A percentile compares a stretch with the other conserved stretches of the same genome.
phyloP scores from a whole-genome alignment of 2,888 invertebrate genomes.

The Tachina lurida region DNA sequence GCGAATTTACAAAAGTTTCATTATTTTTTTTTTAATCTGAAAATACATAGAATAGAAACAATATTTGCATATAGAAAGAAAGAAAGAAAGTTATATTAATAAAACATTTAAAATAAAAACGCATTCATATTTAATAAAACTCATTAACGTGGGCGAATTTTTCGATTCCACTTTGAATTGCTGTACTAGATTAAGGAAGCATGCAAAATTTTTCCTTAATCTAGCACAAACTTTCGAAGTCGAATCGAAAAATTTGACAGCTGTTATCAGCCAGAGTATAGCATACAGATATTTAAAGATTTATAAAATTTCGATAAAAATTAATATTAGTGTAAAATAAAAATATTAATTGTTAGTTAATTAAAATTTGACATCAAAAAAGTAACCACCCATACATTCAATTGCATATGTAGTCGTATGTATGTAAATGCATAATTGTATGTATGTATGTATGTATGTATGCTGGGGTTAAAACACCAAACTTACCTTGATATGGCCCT shows the following conservation, averaged over 20 bases:
- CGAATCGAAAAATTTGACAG: no score
- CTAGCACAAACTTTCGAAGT: no score
- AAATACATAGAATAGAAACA: slow-evolving; percentile 63
- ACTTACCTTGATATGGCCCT: slow-evolving; percentile 91
- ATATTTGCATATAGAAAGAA: slow-evolving; percentile 52
- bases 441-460: no score
- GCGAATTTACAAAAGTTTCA: slow-evolving; percentile 33
- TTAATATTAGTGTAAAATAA: slow-evolving; percentile 9
- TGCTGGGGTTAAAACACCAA: slow-evolving; percentile 26
- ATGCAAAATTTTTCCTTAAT: no score
- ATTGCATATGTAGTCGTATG: no score
- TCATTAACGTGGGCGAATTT: no score
- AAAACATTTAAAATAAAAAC: slow-evolving; percentile 49
- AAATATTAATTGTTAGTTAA: slow-evolving; percentile 10
- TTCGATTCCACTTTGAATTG: no score
- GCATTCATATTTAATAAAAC: slow-evolving; percentile 50
- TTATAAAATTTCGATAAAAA: slow-evolving; percentile 24
- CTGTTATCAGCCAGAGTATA: background rate
- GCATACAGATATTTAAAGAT: slow-evolving; percentile 41
- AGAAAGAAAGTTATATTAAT: slow-evolving; percentile 41
- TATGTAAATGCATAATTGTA: background rate
- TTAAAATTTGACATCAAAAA: slow-evolving; percentile 17
- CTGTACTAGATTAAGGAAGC: no score
- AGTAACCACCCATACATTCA: background rate
- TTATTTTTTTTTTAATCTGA: slow-evolving; percentile 41